These are phyloP conservation scores for Thelaira solivaga DNA, from an alignment of 2,888 invertebrate genomes.

Conservation along the genomic window DNA sequence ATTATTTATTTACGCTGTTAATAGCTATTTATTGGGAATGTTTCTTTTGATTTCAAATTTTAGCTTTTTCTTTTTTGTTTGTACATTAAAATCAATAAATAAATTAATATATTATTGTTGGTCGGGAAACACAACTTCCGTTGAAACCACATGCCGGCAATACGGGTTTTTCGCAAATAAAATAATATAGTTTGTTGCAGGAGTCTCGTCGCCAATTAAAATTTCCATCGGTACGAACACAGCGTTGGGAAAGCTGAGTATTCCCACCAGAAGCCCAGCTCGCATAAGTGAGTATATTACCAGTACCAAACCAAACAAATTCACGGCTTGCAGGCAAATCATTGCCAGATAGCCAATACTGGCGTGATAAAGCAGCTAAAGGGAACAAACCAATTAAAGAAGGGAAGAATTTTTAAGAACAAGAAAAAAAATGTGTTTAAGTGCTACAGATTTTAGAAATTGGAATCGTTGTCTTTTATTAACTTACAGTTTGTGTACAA, in stretches of 20 bases:
- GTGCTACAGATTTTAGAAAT: background rate
- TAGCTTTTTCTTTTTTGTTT: too few species aligned
- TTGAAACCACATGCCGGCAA: background rate
- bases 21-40: too few species aligned
- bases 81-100: background rate
- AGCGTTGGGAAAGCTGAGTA: background rate
- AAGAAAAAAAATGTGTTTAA: background rate
- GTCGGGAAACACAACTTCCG: background rate
- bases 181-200: conserved; percentile 6
- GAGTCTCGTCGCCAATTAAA: conserved; percentile 17
- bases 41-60: too few species aligned
- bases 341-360: conserved; percentile 43
- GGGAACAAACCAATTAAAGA: background rate
- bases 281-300: conserved; percentile 6
- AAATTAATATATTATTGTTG: background rate
- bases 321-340: conserved; percentile 6
- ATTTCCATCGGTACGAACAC: conserved; percentile 9
- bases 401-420: background rate
- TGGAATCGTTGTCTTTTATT: too few species aligned
- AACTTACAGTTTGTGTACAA: conserved; percentile 45
- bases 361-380: background rate
- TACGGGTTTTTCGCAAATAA: conserved; percentile 31
- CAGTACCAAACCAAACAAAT: conserved; percentile 34
- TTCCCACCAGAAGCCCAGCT: background rate
- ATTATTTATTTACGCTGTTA: too few species aligned